phyloP scores from a whole-genome alignment of 2,113 vertebrate genomes.

The Pelecanus crispus region DNA sequence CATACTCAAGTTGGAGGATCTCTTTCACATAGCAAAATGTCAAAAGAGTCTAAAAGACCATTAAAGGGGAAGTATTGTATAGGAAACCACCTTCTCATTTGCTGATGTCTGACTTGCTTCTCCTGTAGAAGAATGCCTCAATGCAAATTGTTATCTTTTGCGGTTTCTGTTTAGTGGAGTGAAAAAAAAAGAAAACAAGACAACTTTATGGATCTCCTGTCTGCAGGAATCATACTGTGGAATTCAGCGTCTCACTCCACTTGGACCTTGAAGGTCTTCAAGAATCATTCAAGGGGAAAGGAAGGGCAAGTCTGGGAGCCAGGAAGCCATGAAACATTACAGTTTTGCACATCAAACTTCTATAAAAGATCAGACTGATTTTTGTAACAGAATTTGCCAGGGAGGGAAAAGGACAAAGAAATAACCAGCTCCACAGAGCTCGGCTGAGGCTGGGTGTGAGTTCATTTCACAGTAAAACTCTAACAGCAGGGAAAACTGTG shows the following conservation, averaged over 20 bases:
- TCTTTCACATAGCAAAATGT: neutral
- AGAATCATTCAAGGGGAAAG: neutral
- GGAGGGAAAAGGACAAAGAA: neutral
- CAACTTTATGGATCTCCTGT: neutral
- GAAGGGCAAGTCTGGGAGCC: neutral
- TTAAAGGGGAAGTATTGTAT: neutral
- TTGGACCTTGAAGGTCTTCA: neutral
- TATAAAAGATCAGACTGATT: neutral
- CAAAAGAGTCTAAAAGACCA: neutral
- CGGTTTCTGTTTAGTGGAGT: neutral
- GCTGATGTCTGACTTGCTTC: neutral
- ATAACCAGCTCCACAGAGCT: neutral
- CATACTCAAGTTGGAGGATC: neutral
- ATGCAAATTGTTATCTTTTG: neutral
- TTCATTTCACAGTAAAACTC: neutral
- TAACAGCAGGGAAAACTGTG: neutral
- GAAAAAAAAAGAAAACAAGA: neutral
- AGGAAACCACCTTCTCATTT: neutral
- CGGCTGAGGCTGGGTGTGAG: neutral
- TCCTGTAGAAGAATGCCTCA: neutral
- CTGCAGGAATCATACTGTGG: neutral
- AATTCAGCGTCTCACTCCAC: neutral
- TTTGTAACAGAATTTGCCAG: neutral
- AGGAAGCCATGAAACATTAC: neutral
- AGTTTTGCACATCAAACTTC: neutral